Evolutionary conservation across 2,888 invertebrate genomes (phyloP).

Genomic region (Mycalesis mineus): DNA sequence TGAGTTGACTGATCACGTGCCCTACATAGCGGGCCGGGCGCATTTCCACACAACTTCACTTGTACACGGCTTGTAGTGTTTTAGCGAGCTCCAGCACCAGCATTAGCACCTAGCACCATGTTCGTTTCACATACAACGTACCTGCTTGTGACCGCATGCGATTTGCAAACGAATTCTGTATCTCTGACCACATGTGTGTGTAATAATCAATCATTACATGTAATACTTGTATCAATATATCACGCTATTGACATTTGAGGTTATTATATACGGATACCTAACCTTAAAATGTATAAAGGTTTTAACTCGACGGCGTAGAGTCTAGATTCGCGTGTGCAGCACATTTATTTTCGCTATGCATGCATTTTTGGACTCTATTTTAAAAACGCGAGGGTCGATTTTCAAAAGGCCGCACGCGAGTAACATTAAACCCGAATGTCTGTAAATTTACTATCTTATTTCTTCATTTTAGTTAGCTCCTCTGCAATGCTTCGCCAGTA

Average conservation of each 20-base stretch:
- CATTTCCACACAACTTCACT: constrained; percentile 50
- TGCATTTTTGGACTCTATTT: constrained; percentile 46
- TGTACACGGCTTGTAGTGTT: constrained; percentile 44
- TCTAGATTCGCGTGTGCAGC: constrained; percentile 39
- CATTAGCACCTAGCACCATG: background rate
- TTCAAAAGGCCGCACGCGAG: constrained; percentile 38
- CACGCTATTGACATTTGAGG: constrained; percentile 33
- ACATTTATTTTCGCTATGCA: constrained; percentile 43
- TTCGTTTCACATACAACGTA: background rate
- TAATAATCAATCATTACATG: background rate
- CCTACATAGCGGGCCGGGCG: constrained; percentile 64
- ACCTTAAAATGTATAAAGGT: constrained; percentile 36
- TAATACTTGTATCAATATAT: constrained; percentile 28
- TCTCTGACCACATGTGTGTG: background rate
- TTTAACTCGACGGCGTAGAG: constrained; percentile 34
- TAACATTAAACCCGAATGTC: constrained; percentile 70
- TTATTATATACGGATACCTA: constrained; percentile 34
- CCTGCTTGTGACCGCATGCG: constrained; percentile 5
- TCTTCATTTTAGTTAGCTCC: constrained; percentile 73
- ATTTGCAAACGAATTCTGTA: constrained; percentile 15
- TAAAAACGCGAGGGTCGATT: constrained; percentile 44
- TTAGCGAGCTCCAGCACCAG: background rate
- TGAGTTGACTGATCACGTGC: constrained; percentile 72
- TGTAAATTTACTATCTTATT: constrained; percentile 72
- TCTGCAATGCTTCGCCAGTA: constrained; percentile 67